phyloP scores from a whole-genome alignment of 2,113 vertebrate genomes.

The Macaca nemestrina region DNA sequence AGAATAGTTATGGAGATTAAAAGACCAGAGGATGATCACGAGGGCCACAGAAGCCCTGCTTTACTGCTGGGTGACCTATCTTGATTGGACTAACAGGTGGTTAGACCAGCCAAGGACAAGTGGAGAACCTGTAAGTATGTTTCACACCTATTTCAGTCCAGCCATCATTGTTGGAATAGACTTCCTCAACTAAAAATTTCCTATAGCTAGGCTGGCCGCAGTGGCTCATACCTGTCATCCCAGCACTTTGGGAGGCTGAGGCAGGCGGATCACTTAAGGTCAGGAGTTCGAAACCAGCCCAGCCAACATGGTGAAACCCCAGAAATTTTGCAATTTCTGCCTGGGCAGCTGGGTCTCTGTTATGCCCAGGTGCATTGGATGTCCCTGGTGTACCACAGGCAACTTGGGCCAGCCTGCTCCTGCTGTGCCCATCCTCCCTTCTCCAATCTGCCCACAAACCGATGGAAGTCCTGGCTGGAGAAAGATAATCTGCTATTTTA shows the following conservation, averaged over 20 bases:
- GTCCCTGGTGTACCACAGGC: no score
- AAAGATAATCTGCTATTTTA: neutral
- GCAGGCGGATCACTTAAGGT: neutral
- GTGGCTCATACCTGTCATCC: neutral
- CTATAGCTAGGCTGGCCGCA: neutral
- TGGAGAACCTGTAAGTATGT: neutral
- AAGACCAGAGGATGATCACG: neutral
- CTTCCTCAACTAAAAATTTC: neutral
- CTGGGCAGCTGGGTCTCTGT: neutral
- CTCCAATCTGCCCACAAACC: neutral
- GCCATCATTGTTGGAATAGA: neutral
- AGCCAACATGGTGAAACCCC: neutral
- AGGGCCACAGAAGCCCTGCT: no score
- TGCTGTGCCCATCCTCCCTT: neutral
- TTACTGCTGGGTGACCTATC: neutral
- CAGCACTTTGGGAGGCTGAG: neutral
- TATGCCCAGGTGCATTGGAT: neutral
- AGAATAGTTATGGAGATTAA: neutral
- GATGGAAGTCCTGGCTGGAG: neutral
- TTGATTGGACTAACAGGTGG: neutral
- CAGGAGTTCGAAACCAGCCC: neutral
- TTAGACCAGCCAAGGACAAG: neutral
- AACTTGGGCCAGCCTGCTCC: fast-evolving
- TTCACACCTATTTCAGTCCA: neutral
- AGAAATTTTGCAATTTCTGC: neutral